These are phyloP conservation scores for Anas platyrhynchos DNA, from an alignment of 2,113 vertebrate species.

Conservation along the genomic window DNA sequence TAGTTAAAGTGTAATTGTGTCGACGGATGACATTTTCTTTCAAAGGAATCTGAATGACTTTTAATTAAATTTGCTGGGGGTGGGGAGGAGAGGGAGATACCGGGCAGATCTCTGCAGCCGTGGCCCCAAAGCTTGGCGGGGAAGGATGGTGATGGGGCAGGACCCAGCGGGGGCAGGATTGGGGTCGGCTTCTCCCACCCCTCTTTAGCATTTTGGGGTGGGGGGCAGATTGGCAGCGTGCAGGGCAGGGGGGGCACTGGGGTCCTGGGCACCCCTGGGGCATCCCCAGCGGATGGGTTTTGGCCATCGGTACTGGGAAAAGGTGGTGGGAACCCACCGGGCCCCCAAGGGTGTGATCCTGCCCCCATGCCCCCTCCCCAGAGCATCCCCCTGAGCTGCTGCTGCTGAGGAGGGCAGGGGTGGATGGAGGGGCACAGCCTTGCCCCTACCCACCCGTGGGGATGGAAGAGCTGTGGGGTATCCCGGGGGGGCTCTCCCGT, in stretches of 20 bases:
- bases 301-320: rapidly evolving
- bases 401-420: not conserved
- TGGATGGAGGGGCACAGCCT: not conserved
- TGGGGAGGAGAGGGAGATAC: not conserved
- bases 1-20: conserved; percentile 71
- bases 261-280: not conserved
- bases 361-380: not conserved
- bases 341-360: too few species aligned
- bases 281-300: rapidly evolving
- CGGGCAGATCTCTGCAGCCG: not conserved
- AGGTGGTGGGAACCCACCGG: not conserved
- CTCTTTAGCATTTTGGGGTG: not conserved
- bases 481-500: not conserved
- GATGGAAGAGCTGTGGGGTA: not conserved
- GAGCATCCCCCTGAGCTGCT: too few species aligned
- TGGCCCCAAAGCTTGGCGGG: not conserved
- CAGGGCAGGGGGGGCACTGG: rapidly evolving
- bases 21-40: conserved; percentile 73
- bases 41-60: conserved; percentile 72
- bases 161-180: not conserved
- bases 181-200: not conserved
- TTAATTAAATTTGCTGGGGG: conserved; percentile 72
- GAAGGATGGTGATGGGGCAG: not conserved
- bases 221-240: not conserved
- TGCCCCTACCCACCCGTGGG: not conserved